Base-by-base conservation (phyloP, 2,797 vertebrate genomes). In the Dallia pectoralis region DNA sequence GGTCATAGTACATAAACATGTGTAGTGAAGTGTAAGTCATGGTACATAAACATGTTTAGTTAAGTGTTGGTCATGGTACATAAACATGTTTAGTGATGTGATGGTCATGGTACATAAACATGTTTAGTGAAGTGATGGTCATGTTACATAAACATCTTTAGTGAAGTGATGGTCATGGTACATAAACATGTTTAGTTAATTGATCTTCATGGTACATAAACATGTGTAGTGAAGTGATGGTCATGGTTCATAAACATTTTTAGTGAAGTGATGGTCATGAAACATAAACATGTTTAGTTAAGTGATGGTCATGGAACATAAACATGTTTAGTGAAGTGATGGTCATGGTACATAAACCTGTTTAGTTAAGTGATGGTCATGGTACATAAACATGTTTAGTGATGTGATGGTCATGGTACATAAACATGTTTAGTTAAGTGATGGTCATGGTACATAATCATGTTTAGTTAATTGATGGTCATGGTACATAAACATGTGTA, bases 291-390 rank as follows among this genome's bases (percentile, higher is more conserved):
- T n/a, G n/a, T 63, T 16, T 29, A 25, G 15, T 15, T 32, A 15
- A 19, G 22, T 56, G 22, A 56, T 56, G n/a, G 51, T 2, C 4
- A n/a, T 5, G 51, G 29, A 32, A 30, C 47, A 71, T 22, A 2
- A 75, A 25, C 47, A 44, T 32, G 29, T 49, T 44, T 47, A 29
- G n/a, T n/a, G n/a, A n/a, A n/a, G n/a, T n/a, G n/a, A n/a, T n/a
- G n/a, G n/a, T n/a, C n/a, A n/a, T n/a, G n/a, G n/a, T n/a, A n/a
- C n/a, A n/a, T n/a, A n/a, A n/a, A n/a, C n/a, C n/a, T n/a, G n/a
- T 63, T 16, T 29, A 25, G 15, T 15, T 32, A 15, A 19, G 22
- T 56, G 22, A 56, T 56, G n/a, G 51, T 2, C 4, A n/a, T 5
- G 51, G 29, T 40, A 30, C 47, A 71, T 22, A 2, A 75, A 25